Evolutionary conservation across 1,140 invertebrate species (phyloP).

Genomic region (Drosophila malerkotliana): DNA sequence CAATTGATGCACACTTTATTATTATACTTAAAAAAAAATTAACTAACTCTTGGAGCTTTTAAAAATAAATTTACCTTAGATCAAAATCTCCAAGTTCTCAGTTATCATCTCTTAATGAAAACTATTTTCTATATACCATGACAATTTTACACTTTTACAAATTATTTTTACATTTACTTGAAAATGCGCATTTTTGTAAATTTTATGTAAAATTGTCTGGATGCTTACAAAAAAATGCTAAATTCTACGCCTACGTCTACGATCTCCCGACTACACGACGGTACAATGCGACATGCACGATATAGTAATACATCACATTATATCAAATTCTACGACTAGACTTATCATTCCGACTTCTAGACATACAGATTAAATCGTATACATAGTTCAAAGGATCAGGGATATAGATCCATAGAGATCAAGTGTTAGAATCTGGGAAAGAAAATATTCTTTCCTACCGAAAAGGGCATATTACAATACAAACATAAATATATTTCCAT

Average conservation of each 20-base stretch:
- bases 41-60: too few relatives aligned
- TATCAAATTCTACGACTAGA: slow-evolving; percentile 3
- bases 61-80: neutral
- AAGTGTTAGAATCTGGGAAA: slow-evolving; percentile 37
- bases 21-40: too few relatives aligned
- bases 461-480: slow-evolving; percentile 20
- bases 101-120: slow-evolving; percentile 13
- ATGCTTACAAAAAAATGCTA: neutral
- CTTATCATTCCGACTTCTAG: slow-evolving; percentile 28
- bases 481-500: slow-evolving; percentile 30
- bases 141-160: neutral
- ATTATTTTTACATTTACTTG: neutral
- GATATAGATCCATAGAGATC: slow-evolving; percentile 27
- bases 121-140: neutral
- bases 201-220: neutral
- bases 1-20: neutral
- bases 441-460: too few relatives aligned
- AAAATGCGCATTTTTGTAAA: neutral
- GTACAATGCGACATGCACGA: slow-evolving; percentile 41
- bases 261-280: neutral
- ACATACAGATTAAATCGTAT: slow-evolving; percentile 16
- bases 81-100: neutral
- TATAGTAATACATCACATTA: slow-evolving; percentile 11
- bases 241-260: neutral
- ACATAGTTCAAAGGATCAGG: neutral